Percentiles rank a stretch among this genome's conserved stretches.
Evolutionary conservation across 2,113 vertebrate species (phyloP).

Genomic region (Pomatostomus ruficeps): DNA sequence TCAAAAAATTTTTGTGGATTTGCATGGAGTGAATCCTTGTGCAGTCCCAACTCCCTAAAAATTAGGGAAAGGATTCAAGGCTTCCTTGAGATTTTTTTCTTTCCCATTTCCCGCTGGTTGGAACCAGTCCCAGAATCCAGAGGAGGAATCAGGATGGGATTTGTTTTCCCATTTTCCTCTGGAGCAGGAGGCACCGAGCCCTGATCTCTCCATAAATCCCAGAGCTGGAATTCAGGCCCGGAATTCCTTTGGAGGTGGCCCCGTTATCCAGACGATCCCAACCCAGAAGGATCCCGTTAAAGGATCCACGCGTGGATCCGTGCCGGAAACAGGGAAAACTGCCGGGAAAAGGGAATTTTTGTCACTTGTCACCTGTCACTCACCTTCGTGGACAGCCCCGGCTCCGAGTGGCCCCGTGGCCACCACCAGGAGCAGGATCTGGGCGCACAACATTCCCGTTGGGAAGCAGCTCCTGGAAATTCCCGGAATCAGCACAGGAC

Average conservation of each 20-base stretch:
- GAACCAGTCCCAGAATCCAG: background rate
- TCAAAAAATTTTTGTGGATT: background rate
- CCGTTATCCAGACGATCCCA: background rate
- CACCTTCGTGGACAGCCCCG: background rate
- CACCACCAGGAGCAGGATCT: background rate
- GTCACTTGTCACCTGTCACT: background rate
- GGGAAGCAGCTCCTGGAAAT: background rate
- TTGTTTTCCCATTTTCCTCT: background rate
- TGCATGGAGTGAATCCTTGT: background rate
- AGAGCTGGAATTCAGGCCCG: background rate
- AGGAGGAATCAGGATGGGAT: background rate
- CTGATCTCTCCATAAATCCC: background rate
- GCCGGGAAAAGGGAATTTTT: background rate
- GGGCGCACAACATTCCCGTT: background rate
- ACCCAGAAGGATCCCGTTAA: background rate
- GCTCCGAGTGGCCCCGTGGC: background rate
- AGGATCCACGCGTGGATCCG: accelerated
- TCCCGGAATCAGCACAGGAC: background rate
- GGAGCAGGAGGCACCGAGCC: background rate
- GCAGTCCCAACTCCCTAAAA: accelerated
- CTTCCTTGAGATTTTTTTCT: background rate
- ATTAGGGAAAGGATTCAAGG: background rate
- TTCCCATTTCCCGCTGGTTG: background rate
- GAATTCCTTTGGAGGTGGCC: background rate
- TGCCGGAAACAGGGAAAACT: background rate